Percentiles rank a stretch among this genome's conserved stretches.
Conservation (phyloP, 2,888 invertebrate genomes). For the Hyles lineata region DNA sequence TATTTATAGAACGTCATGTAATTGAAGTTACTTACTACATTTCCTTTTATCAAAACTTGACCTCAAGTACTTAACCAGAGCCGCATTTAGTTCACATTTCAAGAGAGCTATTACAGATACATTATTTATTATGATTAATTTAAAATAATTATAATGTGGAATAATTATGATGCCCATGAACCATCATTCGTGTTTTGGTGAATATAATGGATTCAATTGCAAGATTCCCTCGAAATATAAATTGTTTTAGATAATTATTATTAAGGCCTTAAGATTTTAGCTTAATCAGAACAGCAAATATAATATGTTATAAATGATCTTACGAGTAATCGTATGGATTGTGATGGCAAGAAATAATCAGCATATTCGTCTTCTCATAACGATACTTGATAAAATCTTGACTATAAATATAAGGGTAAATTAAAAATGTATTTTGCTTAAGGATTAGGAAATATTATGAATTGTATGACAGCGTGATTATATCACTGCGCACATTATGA, state of each 20-base stretch:
- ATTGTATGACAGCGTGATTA: not conserved
- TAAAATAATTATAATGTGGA: no score
- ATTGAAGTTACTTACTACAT: not conserved
- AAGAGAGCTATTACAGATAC: not conserved
- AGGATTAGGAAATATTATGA: not conserved
- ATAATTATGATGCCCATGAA: no score
- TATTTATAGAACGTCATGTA: not conserved
- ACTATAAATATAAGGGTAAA: not conserved
- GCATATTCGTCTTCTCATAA: not conserved
- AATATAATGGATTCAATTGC: no score
- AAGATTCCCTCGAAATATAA: no score
- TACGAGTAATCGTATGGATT: not conserved
- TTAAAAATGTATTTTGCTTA: no score
- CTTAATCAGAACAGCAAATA: no score
- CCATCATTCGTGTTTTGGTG: no score
- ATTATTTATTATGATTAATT: no score
- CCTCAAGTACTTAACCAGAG: not conserved
- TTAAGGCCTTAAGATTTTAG: no score
- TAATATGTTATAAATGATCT: no score
- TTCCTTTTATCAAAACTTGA: not conserved
- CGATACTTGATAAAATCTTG: not conserved
- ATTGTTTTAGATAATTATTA: no score
- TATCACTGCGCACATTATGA: not conserved
- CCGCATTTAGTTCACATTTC: not conserved
- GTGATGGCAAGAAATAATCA: slow-evolving; percentile 7